Conservation (phyloP, 2,113 vertebrate species). For the Anarhynchus alexandrinus region DNA sequence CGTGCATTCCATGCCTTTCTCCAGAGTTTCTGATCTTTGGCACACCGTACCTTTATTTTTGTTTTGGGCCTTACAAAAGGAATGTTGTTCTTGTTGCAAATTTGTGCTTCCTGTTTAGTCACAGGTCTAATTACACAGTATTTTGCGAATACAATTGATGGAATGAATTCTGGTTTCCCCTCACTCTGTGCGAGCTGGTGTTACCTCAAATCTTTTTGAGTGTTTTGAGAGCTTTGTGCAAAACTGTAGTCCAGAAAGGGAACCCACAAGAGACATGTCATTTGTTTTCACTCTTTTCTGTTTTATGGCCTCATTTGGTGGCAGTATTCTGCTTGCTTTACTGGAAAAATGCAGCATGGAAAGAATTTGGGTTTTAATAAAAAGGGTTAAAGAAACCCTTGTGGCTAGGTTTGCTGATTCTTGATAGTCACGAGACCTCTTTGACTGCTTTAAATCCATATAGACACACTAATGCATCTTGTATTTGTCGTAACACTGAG, state of each 20-base stretch:
- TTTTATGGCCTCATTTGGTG: neutral
- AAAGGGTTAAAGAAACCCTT: slow-evolving; percentile 33
- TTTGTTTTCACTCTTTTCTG: neutral
- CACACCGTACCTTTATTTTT: neutral
- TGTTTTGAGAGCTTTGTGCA: neutral
- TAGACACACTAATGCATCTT: slow-evolving; percentile 37
- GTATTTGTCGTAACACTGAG: neutral
- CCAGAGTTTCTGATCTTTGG: neutral
- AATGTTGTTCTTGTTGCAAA: neutral
- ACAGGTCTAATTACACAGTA: neutral
- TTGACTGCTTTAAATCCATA: neutral
- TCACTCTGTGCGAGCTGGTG: neutral
- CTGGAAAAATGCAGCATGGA: slow-evolving; percentile 13
- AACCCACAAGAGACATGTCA: neutral
- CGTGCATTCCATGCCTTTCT: neutral
- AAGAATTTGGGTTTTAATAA: slow-evolving; percentile 24
- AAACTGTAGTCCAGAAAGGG: neutral
- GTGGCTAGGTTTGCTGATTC: slow-evolving; percentile 13
- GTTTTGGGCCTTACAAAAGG: neutral
- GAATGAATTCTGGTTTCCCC: neutral
- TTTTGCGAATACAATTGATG: neutral
- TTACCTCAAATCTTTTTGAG: neutral
- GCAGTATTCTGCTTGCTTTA: neutral
- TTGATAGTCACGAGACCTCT: neutral
- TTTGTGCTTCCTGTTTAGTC: neutral